Evolutionary conservation across 2,113 vertebrate genomes (phyloP).

Genomic region (Illadopsis cleaveri): DNA sequence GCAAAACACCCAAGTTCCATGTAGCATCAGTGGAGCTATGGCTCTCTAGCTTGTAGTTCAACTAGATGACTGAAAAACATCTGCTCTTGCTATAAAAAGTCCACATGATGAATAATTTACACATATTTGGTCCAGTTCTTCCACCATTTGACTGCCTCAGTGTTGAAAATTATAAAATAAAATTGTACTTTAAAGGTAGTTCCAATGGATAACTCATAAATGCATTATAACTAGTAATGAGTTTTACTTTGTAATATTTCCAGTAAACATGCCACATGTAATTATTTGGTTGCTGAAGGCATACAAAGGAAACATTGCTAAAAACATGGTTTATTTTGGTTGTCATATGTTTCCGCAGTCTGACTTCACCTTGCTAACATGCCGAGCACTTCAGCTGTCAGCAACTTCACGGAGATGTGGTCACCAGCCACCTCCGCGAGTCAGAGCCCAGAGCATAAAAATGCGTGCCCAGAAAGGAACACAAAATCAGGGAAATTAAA

Average conservation of each 20-base stretch:
- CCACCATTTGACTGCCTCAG: background rate
- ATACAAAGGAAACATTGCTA: background rate
- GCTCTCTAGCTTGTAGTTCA: background rate
- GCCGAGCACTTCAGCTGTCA: background rate
- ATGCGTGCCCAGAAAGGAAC: background rate
- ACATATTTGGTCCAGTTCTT: background rate
- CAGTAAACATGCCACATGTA: background rate
- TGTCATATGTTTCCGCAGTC: background rate
- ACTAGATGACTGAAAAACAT: background rate
- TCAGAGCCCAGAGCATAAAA: background rate
- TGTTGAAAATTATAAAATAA: background rate
- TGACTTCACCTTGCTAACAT: background rate
- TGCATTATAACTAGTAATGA: background rate
- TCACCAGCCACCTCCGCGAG: background rate
- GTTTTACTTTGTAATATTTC: background rate
- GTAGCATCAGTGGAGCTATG: background rate
- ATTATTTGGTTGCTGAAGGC: background rate
- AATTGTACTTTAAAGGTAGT: background rate
- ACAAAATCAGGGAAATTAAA: background rate
- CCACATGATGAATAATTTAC: background rate
- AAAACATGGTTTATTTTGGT: background rate
- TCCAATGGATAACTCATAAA: background rate
- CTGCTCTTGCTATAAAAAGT: background rate
- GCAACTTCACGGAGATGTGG: background rate
- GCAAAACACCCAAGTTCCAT: background rate